phyloP scores from a whole-genome alignment of 2,113 vertebrate species.

The Lepus timidus region DNA sequence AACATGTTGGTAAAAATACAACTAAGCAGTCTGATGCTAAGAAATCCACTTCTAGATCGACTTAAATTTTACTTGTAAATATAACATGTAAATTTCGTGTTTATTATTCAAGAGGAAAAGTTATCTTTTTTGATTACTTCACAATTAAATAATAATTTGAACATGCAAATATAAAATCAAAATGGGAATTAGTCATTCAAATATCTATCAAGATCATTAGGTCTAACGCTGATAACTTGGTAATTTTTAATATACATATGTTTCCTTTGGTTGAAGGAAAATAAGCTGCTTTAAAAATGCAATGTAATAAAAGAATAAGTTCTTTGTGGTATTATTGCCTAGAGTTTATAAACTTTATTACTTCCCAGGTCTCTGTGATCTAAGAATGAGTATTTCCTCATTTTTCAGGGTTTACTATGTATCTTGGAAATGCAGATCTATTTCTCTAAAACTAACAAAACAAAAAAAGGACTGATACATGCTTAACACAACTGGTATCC shows the following conservation, averaged over 20 bases:
- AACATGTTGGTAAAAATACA: neutral
- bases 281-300: neutral
- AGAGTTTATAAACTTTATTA: conserved; percentile 35
- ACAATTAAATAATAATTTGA: conserved; percentile 57
- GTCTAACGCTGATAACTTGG: conserved; percentile 14
- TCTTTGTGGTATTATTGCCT: neutral
- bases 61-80: conserved; percentile 50
- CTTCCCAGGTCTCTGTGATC: conserved; percentile 12
- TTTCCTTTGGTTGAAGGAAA: conserved; percentile 47
- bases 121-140: conserved; percentile 48
- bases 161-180: conserved; percentile 54
- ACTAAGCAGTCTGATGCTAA: neutral
- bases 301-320: conserved; percentile 29
- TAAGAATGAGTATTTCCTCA: conserved; percentile 54
- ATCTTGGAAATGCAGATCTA: conserved; percentile 59
- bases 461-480: conserved; percentile 40
- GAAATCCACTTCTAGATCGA: neutral
- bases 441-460: conserved; percentile 1
- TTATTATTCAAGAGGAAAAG: conserved; percentile 46
- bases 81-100: conserved; percentile 60
- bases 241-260: conserved; percentile 39
- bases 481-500: conserved; percentile 40
- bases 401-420: conserved; percentile 64
- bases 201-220: conserved; percentile 40
- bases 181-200: conserved; percentile 15